Percentiles rank a stretch among this genome's conserved stretches.
These are phyloP conservation scores for Anagrus nilaparvatae DNA, from an alignment of 1,140 invertebrate genomes.

Conservation along the genomic window DNA sequence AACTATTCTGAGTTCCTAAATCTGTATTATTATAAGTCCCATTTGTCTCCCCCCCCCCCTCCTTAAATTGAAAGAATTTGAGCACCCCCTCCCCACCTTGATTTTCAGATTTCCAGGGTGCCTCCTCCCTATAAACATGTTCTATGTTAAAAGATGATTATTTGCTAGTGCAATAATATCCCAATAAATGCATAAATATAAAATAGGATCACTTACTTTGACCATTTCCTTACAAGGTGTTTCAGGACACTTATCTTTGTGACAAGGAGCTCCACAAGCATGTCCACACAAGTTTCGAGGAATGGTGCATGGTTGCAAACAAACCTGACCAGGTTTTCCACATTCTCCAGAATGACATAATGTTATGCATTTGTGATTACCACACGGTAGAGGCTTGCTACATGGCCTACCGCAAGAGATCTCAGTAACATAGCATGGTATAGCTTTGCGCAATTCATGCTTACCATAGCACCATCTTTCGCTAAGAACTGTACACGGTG, in stretches of 20 bases:
- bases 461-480: conserved; percentile 79
- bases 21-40: too few species aligned
- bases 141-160: too few species aligned
- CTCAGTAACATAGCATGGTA: conserved; percentile 78
- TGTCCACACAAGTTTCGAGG: conserved; percentile 65
- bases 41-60: too few species aligned
- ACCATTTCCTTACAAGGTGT: conserved; percentile 60
- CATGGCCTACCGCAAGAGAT: conserved; percentile 87
- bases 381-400: conserved; percentile 64
- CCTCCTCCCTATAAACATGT: too few species aligned
- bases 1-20: too few species aligned
- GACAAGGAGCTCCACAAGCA: conserved; percentile 69
- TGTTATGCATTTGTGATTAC: conserved; percentile 63
- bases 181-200: neutral
- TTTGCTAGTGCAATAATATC: too few species aligned
- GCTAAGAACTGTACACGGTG: conserved; percentile 87
- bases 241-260: conserved; percentile 57
- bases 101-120: too few species aligned
- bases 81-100: too few species aligned
- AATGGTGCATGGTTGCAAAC: conserved; percentile 67
- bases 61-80: too few species aligned
- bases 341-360: conserved; percentile 56
- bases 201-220: conserved; percentile 25
- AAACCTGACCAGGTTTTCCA: conserved; percentile 46
- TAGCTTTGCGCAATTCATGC: conserved; percentile 79